Evolutionary conservation across 2,797 vertebrate genomes (phyloP), one percentile per base, ranked within the genome.

Genomic region (Menidia menidia): DNA sequence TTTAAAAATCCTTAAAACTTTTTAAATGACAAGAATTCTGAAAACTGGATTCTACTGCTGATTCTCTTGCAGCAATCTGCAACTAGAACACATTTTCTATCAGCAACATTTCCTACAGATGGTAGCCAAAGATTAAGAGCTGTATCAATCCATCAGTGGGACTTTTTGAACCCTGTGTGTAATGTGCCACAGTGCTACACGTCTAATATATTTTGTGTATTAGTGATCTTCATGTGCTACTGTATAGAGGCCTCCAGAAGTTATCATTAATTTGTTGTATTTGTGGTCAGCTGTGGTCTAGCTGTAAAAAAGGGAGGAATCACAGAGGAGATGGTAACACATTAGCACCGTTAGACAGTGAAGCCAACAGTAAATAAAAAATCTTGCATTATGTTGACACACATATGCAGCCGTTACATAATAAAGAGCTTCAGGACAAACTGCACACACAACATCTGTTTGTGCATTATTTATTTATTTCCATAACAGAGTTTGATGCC

Each of bases 361-460:
- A 62, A 25, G 69, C 53, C 42, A 54, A 35, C 44, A 50, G 33
- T 52, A 52, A 74, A 52, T 55, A 8, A 54, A 54, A 68, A 77
- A 81, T 51, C 51, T 32, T 64, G 52, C 32, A 61, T 77, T n/a
- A 61, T 45, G 35, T 25, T 25, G 19, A 15, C 48, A 68, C 81
- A 82, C 56, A 74, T 80, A 74, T 80, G 68, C 64, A 7, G 74
- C 76, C 73, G 71, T 92, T 92, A 89, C 73, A 66, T 91, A 91
- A 91, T 64, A 45, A 64, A 51, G 57, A 73, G 83, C 85, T 87
- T 72, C 65, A 77, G 81, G 84, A 85, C 73, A 79, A 79, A 80
- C 67, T 81, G 66, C 74, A 82, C 71, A 73, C 50, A 51, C 64
- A 75, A 58, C 88, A 89, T 90, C 85, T 91, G 82, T 81, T 85